These are phyloP conservation scores for Drosophila infuscata DNA, from an alignment of 2,888 invertebrate genomes.

Conservation along the genomic window DNA sequence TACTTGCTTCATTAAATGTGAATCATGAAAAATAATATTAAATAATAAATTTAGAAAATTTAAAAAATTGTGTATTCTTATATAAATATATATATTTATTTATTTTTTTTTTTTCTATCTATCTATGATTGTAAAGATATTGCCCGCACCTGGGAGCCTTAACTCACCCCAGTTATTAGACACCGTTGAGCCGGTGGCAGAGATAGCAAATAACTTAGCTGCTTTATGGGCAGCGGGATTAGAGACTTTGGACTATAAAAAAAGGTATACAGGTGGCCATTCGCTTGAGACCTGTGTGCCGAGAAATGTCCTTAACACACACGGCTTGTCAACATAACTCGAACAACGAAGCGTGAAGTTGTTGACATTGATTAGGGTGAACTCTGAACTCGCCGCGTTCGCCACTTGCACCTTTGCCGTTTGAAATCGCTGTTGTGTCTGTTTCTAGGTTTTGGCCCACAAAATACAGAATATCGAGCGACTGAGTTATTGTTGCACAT, in stretches of 20 bases:
- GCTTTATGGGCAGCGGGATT: slow-evolving; percentile 61
- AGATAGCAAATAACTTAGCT: slow-evolving; percentile 59
- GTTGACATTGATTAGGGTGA: slow-evolving; percentile 79
- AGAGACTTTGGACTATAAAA: slow-evolving; percentile 27
- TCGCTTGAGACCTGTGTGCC: slow-evolving; percentile 27
- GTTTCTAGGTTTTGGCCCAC: not conserved
- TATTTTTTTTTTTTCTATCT: not conserved
- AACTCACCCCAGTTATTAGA: slow-evolving; percentile 1
- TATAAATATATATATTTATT: too few species aligned
- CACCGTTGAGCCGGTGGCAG: slow-evolving; percentile 7
- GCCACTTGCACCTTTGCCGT: slow-evolving; percentile 35
- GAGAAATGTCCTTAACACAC: slow-evolving; percentile 56
- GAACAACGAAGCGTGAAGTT: slow-evolving; percentile 74
- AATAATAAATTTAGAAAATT: not conserved
- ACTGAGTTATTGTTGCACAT: slow-evolving; percentile 61
- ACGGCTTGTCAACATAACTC: slow-evolving; percentile 62
- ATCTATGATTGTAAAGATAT: slow-evolving; percentile 5
- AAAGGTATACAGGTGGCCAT: slow-evolving; percentile 43
- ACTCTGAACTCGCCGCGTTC: slow-evolving; percentile 39
- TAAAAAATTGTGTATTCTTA: too few species aligned
- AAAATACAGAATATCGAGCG: slow-evolving; percentile 16
- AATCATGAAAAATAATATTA: not conserved
- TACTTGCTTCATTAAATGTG: slow-evolving; percentile 2
- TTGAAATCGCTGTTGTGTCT: not conserved
- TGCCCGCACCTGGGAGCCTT: not conserved